Base-by-base conservation (phyloP, 2,888 invertebrate species). In the Linhomoeus sp. region DNA sequence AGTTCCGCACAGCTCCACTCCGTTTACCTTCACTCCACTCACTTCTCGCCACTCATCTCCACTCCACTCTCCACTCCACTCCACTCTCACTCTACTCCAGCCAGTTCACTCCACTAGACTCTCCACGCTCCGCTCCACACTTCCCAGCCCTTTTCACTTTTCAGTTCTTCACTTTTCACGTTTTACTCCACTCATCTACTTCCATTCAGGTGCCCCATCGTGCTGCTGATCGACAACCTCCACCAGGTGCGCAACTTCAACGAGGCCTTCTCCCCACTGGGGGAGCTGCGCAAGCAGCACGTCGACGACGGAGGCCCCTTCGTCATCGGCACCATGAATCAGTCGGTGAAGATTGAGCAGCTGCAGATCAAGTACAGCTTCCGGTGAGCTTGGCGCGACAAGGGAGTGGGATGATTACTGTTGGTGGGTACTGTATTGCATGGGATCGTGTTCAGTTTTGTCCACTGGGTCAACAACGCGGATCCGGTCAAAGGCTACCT, bases 401-500 rank as follows among this genome's bases (percentile, higher is more conserved):
- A n/a, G n/a, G n/a, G n/a, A n/a, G n/a, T n/a, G n/a, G n/a, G n/a
- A n/a, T n/a, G n/a, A n/a, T n/a, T n/a, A n/a, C n/a, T n/a, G n/a
- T n/a, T n/a, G n/a, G n/a, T n/a, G n/a, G n/a, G n/a, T n/a, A n/a
- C n/a, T n/a, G n/a, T n/a, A n/a, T n/a, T n/a, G n/a, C n/a, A 44
- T 5, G 12, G 15, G 15, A 33, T 38, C 38, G 9, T 7, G 48
- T 62, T 52, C 58, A 74, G 77, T 59, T 77, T 77, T 75, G 76
- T 78, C 48, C 73, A 86, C 41, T 84, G 90, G 50, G 87, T 90
- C 42, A 92, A 90, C 64, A 88, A 92, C 67, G 87, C 90, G 84
- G 94, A 97, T 65, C 92, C 92, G 0, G 90, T 94, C 0, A 83
- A 87, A 67, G 92, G 92, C 49, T 82, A 92, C 61, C 71, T 94